phyloP scores from a whole-genome alignment of 1,140 invertebrate species.

The Caenorhabditis inopinata region DNA sequence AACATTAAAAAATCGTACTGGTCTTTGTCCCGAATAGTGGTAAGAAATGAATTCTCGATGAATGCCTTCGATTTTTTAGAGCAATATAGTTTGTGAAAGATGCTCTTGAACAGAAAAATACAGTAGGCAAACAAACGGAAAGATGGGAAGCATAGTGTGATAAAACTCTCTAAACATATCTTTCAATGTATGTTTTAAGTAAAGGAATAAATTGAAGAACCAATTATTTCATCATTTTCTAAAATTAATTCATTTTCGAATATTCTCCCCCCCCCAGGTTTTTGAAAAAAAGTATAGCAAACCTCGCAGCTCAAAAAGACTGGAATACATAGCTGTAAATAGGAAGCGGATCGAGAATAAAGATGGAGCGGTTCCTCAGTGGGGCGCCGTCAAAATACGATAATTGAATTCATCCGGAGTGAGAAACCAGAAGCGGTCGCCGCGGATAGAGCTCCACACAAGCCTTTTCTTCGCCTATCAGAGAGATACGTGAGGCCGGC shows the following conservation, averaged over 20 bases:
- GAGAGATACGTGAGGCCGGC: not conserved
- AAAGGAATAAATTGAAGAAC: too few relatives aligned
- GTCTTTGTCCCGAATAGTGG: not conserved
- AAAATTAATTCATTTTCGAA: too few relatives aligned
- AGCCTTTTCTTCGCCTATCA: constrained; percentile 16
- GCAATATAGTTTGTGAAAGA: too few relatives aligned
- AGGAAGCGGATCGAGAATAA: not conserved
- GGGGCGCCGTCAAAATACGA: constrained; percentile 18
- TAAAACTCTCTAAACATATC: too few relatives aligned
- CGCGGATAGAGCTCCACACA: not conserved
- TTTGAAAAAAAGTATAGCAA: not conserved
- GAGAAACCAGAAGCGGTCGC: constrained; percentile 29
- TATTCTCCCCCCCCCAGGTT: too few relatives aligned
- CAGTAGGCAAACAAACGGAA: too few relatives aligned
- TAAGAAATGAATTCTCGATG: not conserved
- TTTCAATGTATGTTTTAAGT: too few relatives aligned
- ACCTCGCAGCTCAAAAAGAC: constrained; percentile 11
- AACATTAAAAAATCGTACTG: constrained; percentile 22
- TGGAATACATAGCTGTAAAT: constrained; percentile 21
- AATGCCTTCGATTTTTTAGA: too few relatives aligned
- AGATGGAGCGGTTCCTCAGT: not conserved
- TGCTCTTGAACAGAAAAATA: too few relatives aligned
- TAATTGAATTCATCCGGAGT: constrained; percentile 21
- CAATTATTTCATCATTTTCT: too few relatives aligned
- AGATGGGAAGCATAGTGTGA: too few relatives aligned